Percentiles rank a stretch among this genome's conserved stretches.
Evolutionary conservation across 1,140 invertebrate genomes (phyloP).

Genomic region (Sarcophaga peregrina): DNA sequence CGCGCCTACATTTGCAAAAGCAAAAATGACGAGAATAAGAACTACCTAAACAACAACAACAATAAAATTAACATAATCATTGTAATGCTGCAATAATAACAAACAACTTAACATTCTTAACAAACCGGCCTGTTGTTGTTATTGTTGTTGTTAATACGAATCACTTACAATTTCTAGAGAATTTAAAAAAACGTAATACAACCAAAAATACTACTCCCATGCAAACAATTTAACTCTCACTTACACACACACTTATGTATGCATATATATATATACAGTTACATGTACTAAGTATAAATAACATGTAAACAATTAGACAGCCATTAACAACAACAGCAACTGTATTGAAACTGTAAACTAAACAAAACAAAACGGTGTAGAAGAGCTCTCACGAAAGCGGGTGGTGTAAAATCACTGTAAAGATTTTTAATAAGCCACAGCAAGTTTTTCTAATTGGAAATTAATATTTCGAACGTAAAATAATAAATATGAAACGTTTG

Average conservation of each 20-base stretch:
- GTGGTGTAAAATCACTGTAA: not conserved
- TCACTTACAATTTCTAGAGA: not conserved
- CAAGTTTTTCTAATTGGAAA: not conserved
- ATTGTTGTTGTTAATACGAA: not conserved
- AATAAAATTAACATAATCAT: no score
- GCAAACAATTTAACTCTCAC: not conserved
- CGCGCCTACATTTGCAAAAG: slow-evolving; percentile 23
- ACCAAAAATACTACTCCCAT: not conserved
- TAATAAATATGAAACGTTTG: not conserved
- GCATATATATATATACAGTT: no score
- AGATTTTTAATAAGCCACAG: not conserved
- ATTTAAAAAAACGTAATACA: not conserved
- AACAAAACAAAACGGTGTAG: no score
- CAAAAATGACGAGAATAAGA: not conserved
- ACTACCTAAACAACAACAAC: not conserved
- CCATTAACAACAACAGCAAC: no score
- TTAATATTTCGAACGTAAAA: not conserved
- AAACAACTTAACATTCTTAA: not conserved
- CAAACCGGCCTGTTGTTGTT: not conserved
- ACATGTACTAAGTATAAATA: no score
- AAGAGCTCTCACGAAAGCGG: not conserved
- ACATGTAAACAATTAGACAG: no score
- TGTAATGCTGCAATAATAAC: no score
- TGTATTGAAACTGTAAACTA: no score
- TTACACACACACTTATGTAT: not conserved